Evolutionary conservation across 2,888 invertebrate species (phyloP).

Genomic region (Spialia ferax): DNA sequence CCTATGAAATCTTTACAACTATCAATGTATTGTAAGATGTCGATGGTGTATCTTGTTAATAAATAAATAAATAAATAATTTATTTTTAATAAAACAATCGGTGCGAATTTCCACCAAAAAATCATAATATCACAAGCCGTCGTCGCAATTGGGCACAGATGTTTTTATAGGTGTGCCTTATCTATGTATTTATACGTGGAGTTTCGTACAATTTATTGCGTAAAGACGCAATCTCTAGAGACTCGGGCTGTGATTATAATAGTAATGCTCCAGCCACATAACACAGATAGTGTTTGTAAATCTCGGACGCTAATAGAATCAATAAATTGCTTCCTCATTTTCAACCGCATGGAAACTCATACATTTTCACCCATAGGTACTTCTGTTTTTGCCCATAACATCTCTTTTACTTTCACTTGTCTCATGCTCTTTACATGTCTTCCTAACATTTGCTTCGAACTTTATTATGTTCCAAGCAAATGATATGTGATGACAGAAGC

Average conservation of each 20-base stretch:
- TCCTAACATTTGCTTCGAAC: neutral
- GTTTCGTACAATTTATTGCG: slow-evolving; percentile 54
- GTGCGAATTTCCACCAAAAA: neutral
- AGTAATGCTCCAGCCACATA: slow-evolving; percentile 64
- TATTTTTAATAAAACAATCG: no score
- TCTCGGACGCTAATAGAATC: slow-evolving; percentile 68
- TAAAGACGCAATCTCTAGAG: slow-evolving; percentile 69
- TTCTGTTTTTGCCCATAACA: slow-evolving; percentile 34
- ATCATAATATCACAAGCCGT: neutral
- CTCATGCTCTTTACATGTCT: neutral
- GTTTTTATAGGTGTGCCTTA: slow-evolving; percentile 40
- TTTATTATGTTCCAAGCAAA: no score
- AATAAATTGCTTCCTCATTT: slow-evolving; percentile 74
- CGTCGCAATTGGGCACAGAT: slow-evolving; percentile 16
- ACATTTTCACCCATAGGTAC: slow-evolving; percentile 56
- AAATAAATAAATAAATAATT: no score
- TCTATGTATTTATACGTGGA: slow-evolving; percentile 49
- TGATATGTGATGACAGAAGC: no score
- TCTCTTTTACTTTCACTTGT: slow-evolving; percentile 32
- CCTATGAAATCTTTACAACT: no score
- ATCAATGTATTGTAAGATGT: no score
- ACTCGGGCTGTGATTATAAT: slow-evolving; percentile 64
- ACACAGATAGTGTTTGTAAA: slow-evolving; percentile 67
- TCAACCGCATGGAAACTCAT: slow-evolving; percentile 70
- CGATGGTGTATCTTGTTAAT: no score